Percentiles rank a stretch among this genome's conserved stretches.
These are phyloP conservation scores for Lycophotia porphyrea DNA, from an alignment of 2,888 invertebrate genomes.

Conservation along the genomic window DNA sequence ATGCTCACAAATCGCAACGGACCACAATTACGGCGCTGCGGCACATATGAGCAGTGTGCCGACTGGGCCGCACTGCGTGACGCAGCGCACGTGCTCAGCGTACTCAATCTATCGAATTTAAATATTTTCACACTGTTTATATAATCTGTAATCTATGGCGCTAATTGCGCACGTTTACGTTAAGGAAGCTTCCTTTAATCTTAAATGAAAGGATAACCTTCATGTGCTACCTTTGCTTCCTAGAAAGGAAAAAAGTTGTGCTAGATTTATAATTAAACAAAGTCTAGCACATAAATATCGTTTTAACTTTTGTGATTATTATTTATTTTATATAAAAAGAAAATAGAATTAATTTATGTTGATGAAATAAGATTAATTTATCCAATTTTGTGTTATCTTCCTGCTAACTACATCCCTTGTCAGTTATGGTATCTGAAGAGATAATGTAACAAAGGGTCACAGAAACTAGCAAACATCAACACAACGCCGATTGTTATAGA, in stretches of 20 bases:
- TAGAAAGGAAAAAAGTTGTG: slow-evolving; percentile 30
- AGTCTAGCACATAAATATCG: not conserved
- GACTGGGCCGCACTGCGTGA: slow-evolving; percentile 36
- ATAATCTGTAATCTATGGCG: slow-evolving; percentile 10
- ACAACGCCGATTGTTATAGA: slow-evolving; percentile 46
- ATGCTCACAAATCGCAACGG: slow-evolving; percentile 62
- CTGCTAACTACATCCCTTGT: slow-evolving; percentile 25
- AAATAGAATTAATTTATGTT: no score
- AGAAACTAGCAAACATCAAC: slow-evolving; percentile 31
- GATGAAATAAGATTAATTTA: not conserved
- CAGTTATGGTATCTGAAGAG: slow-evolving; percentile 30
- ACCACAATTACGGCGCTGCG: slow-evolving; percentile 27
- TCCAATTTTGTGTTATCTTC: slow-evolving; percentile 13
- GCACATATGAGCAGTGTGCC: slow-evolving; percentile 3
- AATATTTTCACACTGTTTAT: slow-evolving; percentile 3
- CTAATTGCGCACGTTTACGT: slow-evolving; percentile 34
- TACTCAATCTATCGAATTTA: slow-evolving; percentile 21
- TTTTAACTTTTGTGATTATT: not conserved
- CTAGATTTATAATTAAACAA: slow-evolving; percentile 7
- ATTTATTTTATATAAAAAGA: slow-evolving; percentile 9
- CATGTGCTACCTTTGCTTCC: slow-evolving; percentile 41
- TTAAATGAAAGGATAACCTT: slow-evolving; percentile 56
- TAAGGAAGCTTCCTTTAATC: slow-evolving; percentile 40
- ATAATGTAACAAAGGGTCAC: slow-evolving; percentile 50
- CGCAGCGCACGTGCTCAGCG: slow-evolving; percentile 48